Conservation (phyloP, 2,888 invertebrate species). For the Unio pictorum region DNA sequence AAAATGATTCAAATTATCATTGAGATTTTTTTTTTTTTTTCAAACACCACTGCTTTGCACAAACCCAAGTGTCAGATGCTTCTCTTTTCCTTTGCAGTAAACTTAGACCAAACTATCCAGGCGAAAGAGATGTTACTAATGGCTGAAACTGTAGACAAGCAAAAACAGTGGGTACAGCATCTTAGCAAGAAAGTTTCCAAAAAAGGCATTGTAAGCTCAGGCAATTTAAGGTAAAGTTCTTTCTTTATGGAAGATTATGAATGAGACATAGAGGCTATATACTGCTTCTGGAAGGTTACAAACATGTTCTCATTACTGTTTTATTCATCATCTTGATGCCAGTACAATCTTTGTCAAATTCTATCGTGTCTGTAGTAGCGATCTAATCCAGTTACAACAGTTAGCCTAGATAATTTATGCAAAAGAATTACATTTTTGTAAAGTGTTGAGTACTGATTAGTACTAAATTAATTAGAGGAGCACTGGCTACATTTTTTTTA, state of each 20-base stretch:
- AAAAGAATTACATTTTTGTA: too few species aligned
- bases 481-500: too few species aligned
- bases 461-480: too few species aligned
- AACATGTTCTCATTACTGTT: too few species aligned
- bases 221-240: constrained; percentile 51
- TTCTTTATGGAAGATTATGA: not conserved
- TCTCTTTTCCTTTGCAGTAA: constrained; percentile 75
- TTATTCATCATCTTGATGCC: too few species aligned
- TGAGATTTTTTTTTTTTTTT: not conserved
- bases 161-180: constrained; percentile 93
- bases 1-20: too few species aligned
- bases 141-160: constrained; percentile 88
- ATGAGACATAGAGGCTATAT: not conserved
- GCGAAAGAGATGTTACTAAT: constrained; percentile 94
- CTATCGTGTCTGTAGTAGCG: too few species aligned
- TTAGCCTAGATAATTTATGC: too few species aligned
- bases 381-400: too few species aligned
- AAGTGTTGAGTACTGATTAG: too few species aligned
- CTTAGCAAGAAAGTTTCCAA: constrained; percentile 92
- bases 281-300: not conserved
- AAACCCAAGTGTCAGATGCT: not conserved
- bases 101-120: constrained; percentile 86
- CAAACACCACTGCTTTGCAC: not conserved
- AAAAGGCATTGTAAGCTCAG: constrained; percentile 74
- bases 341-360: too few species aligned